These are phyloP conservation scores for Ibycter americanus DNA, from an alignment of 2,797 vertebrate species.

Conservation along the genomic window DNA sequence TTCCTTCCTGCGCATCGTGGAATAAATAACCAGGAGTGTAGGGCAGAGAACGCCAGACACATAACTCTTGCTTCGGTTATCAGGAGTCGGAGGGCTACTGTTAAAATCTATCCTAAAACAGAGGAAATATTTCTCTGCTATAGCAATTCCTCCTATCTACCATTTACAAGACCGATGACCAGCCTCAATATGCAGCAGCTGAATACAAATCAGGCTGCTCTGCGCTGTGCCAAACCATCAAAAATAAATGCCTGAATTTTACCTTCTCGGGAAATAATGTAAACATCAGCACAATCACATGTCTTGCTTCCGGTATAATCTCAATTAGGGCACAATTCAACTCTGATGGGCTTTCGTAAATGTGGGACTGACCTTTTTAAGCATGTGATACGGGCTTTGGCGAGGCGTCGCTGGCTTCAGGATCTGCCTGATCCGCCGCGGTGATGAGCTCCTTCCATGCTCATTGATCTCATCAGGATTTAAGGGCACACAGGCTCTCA, in stretches of 20 bases:
- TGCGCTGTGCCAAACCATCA: not conserved
- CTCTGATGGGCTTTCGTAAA: not conserved
- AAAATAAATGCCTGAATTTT: not conserved
- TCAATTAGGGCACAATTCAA: conserved; percentile 11
- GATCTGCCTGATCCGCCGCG: not conserved
- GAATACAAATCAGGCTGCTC: conserved; percentile 52
- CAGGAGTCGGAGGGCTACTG: not conserved
- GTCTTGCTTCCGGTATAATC: not conserved
- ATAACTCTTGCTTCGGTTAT: not conserved
- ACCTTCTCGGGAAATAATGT: not conserved
- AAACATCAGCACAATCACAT: not conserved
- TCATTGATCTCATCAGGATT: not conserved
- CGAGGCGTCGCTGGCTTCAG: not conserved
- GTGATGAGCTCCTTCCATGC: not conserved
- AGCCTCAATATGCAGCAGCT: conserved; percentile 9
- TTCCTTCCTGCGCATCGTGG: conserved; percentile 4
- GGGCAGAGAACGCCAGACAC: not conserved
- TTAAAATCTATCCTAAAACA: conserved; percentile 1
- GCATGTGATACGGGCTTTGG: not conserved
- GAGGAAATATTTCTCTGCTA: conserved; percentile 19
- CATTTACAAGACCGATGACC: conserved; percentile 46
- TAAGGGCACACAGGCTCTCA: not conserved
- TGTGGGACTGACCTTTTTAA: not conserved
- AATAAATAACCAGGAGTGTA: not conserved
- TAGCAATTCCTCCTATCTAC: conserved; percentile 25